Base-by-base conservation (phyloP, 2,888 invertebrate genomes). In the Tetropium fuscum region DNA sequence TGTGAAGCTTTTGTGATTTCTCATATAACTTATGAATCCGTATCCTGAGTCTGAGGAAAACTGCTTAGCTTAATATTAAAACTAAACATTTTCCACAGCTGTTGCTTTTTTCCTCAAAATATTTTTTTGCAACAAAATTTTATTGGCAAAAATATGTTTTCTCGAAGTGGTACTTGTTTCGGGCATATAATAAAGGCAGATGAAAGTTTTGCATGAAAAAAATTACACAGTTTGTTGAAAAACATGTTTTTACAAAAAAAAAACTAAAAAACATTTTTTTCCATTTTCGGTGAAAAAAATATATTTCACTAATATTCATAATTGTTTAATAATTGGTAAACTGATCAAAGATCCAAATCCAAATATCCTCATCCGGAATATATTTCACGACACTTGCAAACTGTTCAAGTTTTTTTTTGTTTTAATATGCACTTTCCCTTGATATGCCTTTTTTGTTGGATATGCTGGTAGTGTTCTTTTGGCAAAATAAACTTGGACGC, bases 361-460 rank as follows among this genome's bases (percentile, higher is more conserved):
- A 15, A 15, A 16, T 36, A 36, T 36, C 16, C 36, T 36, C 36
- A 15, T 36, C 36, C 16, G 36, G 36, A 36, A 36, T 15, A 10
- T 41, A 41, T 41, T 19, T 41, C 3, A 41, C n/a, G 41, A 41
- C 41, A 19, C 20, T 41, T 41, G 41, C 3, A 19, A 41, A 18
- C 36, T 36, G 36, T 36, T 19, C 41, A 41, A 41, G 41, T n/a
- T 20, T 41, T 36, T 38, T 41, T 41, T 36, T 15, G 36, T 18
- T 36, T 36, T 36, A 36, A 36, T 36, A n/a, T 15, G 36, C 36
- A 20, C 20, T 41, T 41, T 20, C 18, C 41, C 41, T 41, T 19
- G 41, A 41, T 41, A 41, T 41, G 41, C 41, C 20, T 41, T 41
- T 41, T 41, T 15, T 41, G 20, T 41, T 41, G 41, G 41, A 41